phyloP scores from a whole-genome alignment of 1,140 invertebrate species.

The Artemia franciscana region DNA sequence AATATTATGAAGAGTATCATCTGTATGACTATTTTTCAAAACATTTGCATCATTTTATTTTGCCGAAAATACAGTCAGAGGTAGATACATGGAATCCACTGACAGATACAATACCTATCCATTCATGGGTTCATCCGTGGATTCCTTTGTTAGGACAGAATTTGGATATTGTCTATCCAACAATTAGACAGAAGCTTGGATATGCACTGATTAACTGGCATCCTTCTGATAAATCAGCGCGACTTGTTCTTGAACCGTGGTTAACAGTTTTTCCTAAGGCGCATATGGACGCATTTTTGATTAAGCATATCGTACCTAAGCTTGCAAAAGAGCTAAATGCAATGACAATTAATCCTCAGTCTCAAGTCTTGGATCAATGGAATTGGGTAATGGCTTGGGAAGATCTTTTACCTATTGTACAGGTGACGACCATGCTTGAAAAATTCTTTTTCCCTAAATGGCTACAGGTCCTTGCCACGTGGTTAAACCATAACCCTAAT shows the following conservation, averaged over 20 bases:
- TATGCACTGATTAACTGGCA: constrained; percentile 71
- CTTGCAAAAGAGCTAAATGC: constrained; percentile 42
- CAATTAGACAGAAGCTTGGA: constrained; percentile 26
- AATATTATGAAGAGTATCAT: constrained; percentile 29
- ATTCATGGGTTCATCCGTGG: constrained; percentile 94
- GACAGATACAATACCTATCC: constrained; percentile 74
- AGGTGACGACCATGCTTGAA: constrained; percentile 46
- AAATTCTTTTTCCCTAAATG: constrained; percentile 70
- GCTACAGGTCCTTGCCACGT: constrained; percentile 49
- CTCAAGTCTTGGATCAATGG: constrained; percentile 45
- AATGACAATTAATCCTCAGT: constrained; percentile 62
- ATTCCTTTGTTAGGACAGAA: constrained; percentile 20
- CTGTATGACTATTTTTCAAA: constrained; percentile 43
- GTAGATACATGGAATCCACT: constrained; percentile 84
- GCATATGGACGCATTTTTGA: constrained; percentile 59
- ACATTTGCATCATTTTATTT: constrained; percentile 50
- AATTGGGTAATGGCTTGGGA: constrained; percentile 69
- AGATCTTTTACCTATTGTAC: constrained; percentile 41
- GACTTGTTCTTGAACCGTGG: constrained; percentile 46
- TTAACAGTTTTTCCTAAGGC: constrained; percentile 50
- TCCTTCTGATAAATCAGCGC: constrained; percentile 68
- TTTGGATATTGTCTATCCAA: not conserved
- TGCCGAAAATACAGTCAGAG: constrained; percentile 49
- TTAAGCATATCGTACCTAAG: constrained; percentile 78
- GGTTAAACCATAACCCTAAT: constrained; percentile 54